phyloP scores from a whole-genome alignment of 2,888 invertebrate species.

The Trachelus troglodyta region DNA sequence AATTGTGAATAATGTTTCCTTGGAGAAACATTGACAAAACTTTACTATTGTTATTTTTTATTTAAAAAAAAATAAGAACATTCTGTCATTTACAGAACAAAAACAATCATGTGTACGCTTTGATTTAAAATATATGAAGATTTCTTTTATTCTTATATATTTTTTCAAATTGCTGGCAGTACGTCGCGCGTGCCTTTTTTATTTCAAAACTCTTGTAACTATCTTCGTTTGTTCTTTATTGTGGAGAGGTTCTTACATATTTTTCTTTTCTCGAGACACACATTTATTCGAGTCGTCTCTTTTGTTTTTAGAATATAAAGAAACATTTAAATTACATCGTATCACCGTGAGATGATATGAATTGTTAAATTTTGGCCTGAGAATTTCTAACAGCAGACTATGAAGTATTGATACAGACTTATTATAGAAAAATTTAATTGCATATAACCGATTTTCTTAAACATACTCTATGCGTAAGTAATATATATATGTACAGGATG shows the following conservation, averaged over 20 bases:
- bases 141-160: constrained; percentile 18
- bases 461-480: not conserved
- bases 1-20: not conserved
- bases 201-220: not conserved
- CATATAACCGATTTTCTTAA: not conserved
- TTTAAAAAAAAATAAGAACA: not conserved
- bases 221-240: not conserved
- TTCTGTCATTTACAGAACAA: not conserved
- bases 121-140: constrained; percentile 20
- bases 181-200: not conserved
- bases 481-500: not conserved
- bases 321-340: not conserved
- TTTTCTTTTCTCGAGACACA: no score
- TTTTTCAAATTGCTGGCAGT: constrained; percentile 14
- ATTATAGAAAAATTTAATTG: not conserved
- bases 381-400: not conserved
- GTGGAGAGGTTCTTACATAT: no score
- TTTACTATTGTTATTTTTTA: not conserved
- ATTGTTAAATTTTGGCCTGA: not conserved
- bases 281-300: no score
- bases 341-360: not conserved
- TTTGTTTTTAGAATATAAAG: no score
- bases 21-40: not conserved
- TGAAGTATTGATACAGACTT: not conserved
- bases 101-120: not conserved